A percentile compares a stretch with the other conserved stretches of the same genome.
Evolutionary conservation across 2,113 vertebrate species (phyloP).

Genomic region (Callionymus lyra): DNA sequence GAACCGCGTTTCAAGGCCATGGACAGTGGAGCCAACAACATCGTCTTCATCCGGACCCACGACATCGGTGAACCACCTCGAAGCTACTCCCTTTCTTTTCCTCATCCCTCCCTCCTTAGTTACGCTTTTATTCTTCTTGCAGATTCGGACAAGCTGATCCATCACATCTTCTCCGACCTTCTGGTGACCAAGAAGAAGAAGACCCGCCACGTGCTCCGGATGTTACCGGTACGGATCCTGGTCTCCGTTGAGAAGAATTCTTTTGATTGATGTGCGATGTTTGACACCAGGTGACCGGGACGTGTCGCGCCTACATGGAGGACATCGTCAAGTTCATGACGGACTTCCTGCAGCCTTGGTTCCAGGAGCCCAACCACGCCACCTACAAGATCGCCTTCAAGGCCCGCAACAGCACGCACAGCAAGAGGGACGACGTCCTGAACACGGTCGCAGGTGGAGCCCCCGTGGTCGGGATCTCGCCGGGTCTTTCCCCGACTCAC

Average conservation of each 20-base stretch:
- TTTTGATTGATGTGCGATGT: not conserved
- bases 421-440: conserved; percentile 87
- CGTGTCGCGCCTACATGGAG: conserved; percentile 86
- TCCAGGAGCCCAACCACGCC: conserved; percentile 79
- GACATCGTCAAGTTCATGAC: conserved; percentile 87
- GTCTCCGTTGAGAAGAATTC: too few relatives aligned
- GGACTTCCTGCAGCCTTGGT: conserved; percentile 86
- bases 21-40: conserved; percentile 89
- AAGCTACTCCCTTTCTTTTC: too few relatives aligned
- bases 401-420: conserved; percentile 87
- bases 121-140: not conserved
- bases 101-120: not conserved
- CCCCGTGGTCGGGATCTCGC: too few relatives aligned
- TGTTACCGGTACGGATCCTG: conserved; percentile 78
- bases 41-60: conserved; percentile 86
- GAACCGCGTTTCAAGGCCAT: conserved; percentile 80
- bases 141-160: conserved; percentile 87
- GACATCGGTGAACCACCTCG: too few relatives aligned
- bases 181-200: conserved; percentile 86
- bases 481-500: too few relatives aligned
- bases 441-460: conserved; percentile 83
- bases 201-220: conserved; percentile 82
- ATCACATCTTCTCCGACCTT: conserved; percentile 86
- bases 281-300: conserved; percentile 66
- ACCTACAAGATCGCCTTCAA: conserved; percentile 92